phyloP scores from a whole-genome alignment of 2,113 vertebrate genomes.

The Vidua chalybeata region DNA sequence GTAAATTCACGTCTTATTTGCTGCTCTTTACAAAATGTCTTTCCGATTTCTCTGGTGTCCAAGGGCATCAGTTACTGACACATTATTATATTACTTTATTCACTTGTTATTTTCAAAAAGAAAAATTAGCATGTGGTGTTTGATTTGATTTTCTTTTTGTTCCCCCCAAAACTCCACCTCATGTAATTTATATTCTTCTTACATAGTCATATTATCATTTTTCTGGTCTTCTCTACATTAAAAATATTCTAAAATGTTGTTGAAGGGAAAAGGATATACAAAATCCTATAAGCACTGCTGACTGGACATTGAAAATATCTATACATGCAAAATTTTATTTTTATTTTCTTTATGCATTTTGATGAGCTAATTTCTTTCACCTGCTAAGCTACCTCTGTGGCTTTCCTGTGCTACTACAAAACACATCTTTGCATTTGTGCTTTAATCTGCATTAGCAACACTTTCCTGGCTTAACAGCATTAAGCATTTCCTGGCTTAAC shows the following conservation, averaged over 20 bases:
- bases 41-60: background rate
- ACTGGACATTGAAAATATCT: background rate
- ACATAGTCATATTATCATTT: background rate
- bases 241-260: background rate
- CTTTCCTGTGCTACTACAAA: background rate
- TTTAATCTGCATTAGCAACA: background rate
- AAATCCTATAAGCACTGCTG: background rate
- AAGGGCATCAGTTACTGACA: background rate
- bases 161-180: fast-evolving
- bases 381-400: background rate
- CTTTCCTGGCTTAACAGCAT: background rate
- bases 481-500: background rate
- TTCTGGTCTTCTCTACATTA: background rate
- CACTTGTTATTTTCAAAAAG: background rate
- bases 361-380: background rate
- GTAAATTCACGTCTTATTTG: background rate
- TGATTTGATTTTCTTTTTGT: background rate
- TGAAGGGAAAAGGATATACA: background rate
- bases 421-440: background rate
- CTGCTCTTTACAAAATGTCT: background rate
- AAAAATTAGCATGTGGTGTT: background rate
- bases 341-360: background rate
- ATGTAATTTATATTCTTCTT: background rate
- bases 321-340: background rate
- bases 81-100: background rate